Conservation (phyloP, 2,797 vertebrate species). For the Semotilus atromaculatus region DNA sequence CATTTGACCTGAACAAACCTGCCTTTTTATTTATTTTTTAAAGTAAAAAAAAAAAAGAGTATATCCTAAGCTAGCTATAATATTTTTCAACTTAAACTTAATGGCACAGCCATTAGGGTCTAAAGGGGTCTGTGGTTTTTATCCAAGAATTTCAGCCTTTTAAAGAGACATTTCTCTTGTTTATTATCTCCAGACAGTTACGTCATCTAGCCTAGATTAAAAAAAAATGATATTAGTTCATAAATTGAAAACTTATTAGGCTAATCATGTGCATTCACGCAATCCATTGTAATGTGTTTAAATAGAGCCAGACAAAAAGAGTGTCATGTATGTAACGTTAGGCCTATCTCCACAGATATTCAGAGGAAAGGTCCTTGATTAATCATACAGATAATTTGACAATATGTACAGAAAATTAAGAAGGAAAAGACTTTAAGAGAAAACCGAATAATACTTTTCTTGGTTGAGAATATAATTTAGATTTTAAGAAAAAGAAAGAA, state of each 20-base stretch:
- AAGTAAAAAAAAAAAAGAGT: neutral
- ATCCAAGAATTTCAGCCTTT: neutral
- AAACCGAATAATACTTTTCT: neutral
- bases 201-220: neutral
- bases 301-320: neutral
- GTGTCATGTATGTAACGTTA: neutral
- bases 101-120: neutral
- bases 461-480: conserved; percentile 11
- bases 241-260: neutral
- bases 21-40: neutral
- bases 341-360: neutral
- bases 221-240: neutral
- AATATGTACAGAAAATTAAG: neutral
- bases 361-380: neutral
- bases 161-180: neutral
- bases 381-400: neutral
- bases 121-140: neutral
- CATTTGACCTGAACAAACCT: neutral
- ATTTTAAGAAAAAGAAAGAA: conserved; percentile 18
- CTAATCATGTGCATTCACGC: neutral
- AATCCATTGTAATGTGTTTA: neutral
- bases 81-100: neutral
- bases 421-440: conserved; percentile 8
- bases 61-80: neutral
- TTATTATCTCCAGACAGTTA: neutral